Evolutionary conservation across 2,113 vertebrate genomes (phyloP).

Genomic region (Mandrillus leucophaeus): DNA sequence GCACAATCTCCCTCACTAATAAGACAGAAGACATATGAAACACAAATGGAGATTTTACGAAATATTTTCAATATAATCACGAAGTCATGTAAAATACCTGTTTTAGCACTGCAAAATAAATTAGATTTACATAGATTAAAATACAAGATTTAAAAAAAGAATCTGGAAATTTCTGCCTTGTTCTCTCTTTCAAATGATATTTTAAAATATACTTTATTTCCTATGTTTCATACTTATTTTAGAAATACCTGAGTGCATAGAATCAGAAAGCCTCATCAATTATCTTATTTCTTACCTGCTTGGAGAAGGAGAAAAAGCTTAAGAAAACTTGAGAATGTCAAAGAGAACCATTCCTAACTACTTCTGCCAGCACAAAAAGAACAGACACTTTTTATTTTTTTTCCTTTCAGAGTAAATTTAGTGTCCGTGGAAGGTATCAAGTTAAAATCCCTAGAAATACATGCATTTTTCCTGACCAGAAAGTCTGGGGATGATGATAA

Average conservation of each 20-base stretch:
- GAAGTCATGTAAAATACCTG: background rate
- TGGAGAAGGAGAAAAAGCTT: background rate
- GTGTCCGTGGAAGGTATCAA: background rate
- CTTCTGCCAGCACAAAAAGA: background rate
- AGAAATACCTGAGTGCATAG: background rate
- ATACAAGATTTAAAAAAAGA: background rate
- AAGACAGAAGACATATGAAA: background rate
- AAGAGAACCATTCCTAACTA: background rate
- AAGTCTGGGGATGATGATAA: conserved; percentile 15
- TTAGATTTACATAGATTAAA: background rate
- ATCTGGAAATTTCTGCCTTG: background rate
- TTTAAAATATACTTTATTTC: conserved; percentile 31
- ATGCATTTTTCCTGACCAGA: background rate
- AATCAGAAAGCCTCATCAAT: conserved; percentile 42
- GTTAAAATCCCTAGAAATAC: background rate
- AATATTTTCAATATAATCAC: background rate
- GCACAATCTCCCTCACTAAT: background rate
- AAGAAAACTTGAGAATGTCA: background rate
- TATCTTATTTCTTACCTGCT: background rate
- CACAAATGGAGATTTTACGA: background rate
- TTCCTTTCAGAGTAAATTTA: conserved; percentile 40
- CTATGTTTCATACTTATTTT: background rate
- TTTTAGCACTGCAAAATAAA: background rate
- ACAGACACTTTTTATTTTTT: background rate
- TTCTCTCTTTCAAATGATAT: background rate